Conservation (phyloP, 2,797 vertebrate species). For the Peromyscus melanophrys region DNA sequence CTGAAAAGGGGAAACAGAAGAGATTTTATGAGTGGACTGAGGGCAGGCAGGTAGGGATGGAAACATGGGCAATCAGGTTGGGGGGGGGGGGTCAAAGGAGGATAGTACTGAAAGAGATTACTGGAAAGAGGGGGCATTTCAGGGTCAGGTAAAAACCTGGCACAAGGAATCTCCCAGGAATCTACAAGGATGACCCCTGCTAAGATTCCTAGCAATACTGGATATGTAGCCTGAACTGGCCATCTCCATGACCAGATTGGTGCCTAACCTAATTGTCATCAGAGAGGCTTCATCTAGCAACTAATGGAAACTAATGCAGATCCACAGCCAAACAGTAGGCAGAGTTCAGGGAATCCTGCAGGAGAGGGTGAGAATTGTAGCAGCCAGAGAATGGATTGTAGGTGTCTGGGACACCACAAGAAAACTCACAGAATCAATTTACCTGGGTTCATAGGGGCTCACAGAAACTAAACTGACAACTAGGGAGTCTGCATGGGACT, state of each 20-base stretch:
- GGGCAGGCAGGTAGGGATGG: not conserved
- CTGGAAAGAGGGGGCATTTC: not conserved
- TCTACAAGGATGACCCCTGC: not conserved
- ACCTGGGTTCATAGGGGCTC: not conserved
- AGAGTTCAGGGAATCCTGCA: not conserved
- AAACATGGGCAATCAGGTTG: not conserved
- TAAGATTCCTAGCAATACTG: not conserved
- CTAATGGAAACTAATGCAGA: not conserved
- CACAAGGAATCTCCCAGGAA: not conserved
- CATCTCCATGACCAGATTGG: not conserved
- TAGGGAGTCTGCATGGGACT: not conserved
- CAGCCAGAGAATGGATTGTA: not conserved
- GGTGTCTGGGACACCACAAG: not conserved
- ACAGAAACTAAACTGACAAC: not conserved
- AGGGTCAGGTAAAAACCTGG: not conserved
- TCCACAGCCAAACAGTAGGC: not conserved
- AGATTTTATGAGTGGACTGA: not conserved
- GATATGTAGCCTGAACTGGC: not conserved
- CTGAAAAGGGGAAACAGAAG: not conserved
- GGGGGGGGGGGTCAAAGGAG: not conserved
- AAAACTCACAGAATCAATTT: not conserved
- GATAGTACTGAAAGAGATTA: not conserved
- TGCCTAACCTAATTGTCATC: not conserved
- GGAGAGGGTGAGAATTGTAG: not conserved
- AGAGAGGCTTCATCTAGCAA: not conserved